Evolutionary conservation across 2,888 invertebrate genomes (phyloP).

Genomic region (Pomacea canaliculata): DNA sequence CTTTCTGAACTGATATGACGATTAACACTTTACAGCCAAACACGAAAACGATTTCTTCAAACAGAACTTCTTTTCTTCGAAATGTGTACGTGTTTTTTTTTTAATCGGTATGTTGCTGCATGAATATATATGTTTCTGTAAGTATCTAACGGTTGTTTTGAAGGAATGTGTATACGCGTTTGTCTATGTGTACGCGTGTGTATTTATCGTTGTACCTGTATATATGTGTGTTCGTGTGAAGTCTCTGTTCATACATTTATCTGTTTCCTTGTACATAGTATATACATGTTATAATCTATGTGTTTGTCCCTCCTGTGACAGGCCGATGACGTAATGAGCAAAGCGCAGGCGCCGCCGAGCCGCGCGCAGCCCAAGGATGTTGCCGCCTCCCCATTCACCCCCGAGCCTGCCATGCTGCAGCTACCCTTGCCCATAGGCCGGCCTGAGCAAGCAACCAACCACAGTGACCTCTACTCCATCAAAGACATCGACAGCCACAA

Average conservation of each 20-base stretch:
- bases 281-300: neutral
- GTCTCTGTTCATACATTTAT: neutral
- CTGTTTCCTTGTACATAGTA: neutral
- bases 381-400: constrained; percentile 22
- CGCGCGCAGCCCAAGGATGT: constrained; percentile 29
- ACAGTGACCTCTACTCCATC: neutral
- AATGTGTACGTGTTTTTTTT: too few species aligned
- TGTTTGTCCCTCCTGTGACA: constrained; percentile 21
- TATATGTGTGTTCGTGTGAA: neutral
- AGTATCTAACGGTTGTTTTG: too few species aligned
- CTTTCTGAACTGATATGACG: too few species aligned
- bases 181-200: neutral
- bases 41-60: too few species aligned
- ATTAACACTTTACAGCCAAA: too few species aligned
- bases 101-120: neutral
- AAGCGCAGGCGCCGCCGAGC: constrained; percentile 34
- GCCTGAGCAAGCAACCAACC: neutral
- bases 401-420: constrained; percentile 14
- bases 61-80: too few species aligned
- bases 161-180: neutral
- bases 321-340: constrained; percentile 57
- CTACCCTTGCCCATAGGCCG: neutral
- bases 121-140: neutral
- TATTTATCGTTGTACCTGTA: neutral
- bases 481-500: neutral